phyloP scores from a whole-genome alignment of 2,797 vertebrate genomes.

The Toxotes lorentzi region DNA sequence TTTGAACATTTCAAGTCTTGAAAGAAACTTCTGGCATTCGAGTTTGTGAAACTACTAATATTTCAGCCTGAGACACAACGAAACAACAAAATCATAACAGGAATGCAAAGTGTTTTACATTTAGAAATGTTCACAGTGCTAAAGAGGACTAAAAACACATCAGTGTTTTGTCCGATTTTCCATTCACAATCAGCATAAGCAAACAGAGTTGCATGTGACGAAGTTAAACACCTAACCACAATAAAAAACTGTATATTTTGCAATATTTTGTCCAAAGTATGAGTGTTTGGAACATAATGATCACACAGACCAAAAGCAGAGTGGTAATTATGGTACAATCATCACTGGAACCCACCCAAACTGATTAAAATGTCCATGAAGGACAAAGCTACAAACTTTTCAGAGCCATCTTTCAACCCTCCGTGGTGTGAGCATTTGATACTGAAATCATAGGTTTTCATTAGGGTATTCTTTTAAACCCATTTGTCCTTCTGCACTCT shows the following conservation, averaged over 20 bases:
- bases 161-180: not conserved
- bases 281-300: not conserved
- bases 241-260: not conserved
- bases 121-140: no score
- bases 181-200: not conserved
- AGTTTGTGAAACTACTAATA: not conserved
- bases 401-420: not conserved
- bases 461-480: not conserved
- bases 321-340: not conserved
- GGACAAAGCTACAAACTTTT: not conserved
- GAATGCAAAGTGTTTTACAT: not conserved
- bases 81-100: not conserved
- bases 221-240: slow-evolving; percentile 5
- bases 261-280: slow-evolving; percentile 5
- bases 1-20: not conserved
- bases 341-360: not conserved
- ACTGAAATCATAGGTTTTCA: not conserved
- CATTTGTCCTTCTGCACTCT: not conserved
- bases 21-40: not conserved
- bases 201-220: not conserved
- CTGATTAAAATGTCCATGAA: not conserved
- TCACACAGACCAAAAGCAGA: not conserved
- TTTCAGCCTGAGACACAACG: not conserved
- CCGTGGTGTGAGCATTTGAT: not conserved
- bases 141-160: not conserved